Evolutionary conservation across 2,113 vertebrate genomes (phyloP), one percentile per base, ranked within the genome.

Genomic region (Thalassoma bifasciatum): DNA sequence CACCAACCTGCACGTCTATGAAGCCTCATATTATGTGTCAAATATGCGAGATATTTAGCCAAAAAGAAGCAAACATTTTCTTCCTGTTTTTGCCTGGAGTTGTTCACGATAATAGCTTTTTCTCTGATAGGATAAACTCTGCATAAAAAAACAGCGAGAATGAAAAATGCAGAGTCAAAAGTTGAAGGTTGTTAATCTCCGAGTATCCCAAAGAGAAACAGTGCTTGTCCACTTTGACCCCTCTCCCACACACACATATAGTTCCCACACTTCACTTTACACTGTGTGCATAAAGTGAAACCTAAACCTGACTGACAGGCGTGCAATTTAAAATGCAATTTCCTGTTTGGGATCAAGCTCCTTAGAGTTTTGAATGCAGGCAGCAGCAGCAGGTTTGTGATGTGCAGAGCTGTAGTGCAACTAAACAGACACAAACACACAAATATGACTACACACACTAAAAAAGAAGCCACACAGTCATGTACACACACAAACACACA

Each of bases 331-430:
- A 30, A 77, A 70, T 72, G 66, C 62, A 77, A 77, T 79, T 85
- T 87, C 82, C 79, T 71, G 73, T 82, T 26, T 24, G 40, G 16
- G 44, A 70, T 58, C 75, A 79, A 56, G 68, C 56, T 22, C 22
- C 65, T 68, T 23, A 34, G 52, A 59, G 65, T 53, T 71, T 47
- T 49, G 21, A 75, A 61, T 64, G 68, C n/a, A 14, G 17, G 69
- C 21, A 68, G 44, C 34, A n/a, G n/a, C n/a, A 16, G 46, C 17
- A 40, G 50, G 57, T 56, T 37, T 67, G 61, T 30, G 68, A 61
- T 74, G 64, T 57, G 51, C 75, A 80, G 61, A 54, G 58, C 42
- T n/a, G 36, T 50, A 34, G 56, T 17, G 61, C 37, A 56, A 13
- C 22, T 56, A 54, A 34, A n/a, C n/a, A n/a, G n/a, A n/a, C n/a